These are phyloP conservation scores for Troides helena DNA, from an alignment of 2,888 invertebrate genomes.

Conservation along the genomic window DNA sequence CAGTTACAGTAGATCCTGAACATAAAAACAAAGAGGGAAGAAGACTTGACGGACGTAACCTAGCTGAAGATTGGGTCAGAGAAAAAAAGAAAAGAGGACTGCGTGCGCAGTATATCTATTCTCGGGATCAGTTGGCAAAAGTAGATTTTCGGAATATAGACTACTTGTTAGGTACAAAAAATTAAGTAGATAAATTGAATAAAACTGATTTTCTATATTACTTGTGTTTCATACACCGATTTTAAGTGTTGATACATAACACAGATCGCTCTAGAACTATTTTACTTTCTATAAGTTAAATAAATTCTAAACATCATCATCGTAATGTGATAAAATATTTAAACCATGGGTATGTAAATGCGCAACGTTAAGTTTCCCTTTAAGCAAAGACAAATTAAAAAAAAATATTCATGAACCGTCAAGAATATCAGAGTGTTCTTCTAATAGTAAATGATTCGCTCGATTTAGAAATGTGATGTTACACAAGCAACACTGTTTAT, in stretches of 20 bases:
- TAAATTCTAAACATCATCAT: background rate
- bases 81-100: slow-evolving; percentile 85
- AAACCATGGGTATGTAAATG: background rate
- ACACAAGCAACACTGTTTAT: no score
- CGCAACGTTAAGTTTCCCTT: background rate
- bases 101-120: slow-evolving; percentile 87
- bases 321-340: no score
- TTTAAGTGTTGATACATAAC: background rate
- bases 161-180: slow-evolving; percentile 86
- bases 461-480: no score
- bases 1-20: slow-evolving; percentile 85
- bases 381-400: background rate
- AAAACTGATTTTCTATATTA: background rate
- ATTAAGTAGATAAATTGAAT: background rate
- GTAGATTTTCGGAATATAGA: slow-evolving; percentile 85
- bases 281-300: background rate
- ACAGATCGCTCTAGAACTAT: background rate
- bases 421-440: no score
- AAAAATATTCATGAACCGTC: no score
- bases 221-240: background rate
- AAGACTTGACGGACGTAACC: slow-evolving; percentile 87
- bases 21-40: slow-evolving; percentile 85
- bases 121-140: slow-evolving; percentile 85
- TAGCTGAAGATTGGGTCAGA: slow-evolving; percentile 89
- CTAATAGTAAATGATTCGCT: no score